These are phyloP conservation scores for Butastur rufipennis DNA, from an alignment of 2,113 vertebrate species.

Conservation along the genomic window DNA sequence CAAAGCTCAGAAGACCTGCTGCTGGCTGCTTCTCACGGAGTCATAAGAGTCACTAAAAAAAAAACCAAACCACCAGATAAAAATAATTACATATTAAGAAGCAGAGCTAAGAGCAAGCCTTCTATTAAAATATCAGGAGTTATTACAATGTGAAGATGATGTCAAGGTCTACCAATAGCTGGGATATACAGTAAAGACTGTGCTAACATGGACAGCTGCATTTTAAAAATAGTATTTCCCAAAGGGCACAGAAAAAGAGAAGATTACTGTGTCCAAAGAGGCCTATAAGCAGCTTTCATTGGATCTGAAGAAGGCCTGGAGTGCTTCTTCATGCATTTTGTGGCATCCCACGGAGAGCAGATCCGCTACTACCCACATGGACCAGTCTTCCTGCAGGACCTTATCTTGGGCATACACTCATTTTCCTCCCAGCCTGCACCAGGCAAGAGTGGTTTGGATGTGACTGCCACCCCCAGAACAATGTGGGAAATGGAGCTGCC, in stretches of 20 bases:
- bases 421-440: neutral
- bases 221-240: neutral
- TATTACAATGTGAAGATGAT: neutral
- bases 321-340: neutral
- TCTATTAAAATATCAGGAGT: neutral
- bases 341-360: neutral
- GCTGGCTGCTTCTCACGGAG: neutral
- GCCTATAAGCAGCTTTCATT: neutral
- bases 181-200: neutral
- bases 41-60: neutral
- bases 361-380: rapidly evolving
- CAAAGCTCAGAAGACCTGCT: neutral
- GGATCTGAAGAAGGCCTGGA: neutral
- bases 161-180: neutral
- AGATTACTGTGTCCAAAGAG: neutral
- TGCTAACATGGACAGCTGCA: neutral
- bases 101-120: neutral
- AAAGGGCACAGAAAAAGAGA: neutral
- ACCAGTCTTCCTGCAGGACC: neutral
- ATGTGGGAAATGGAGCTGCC: rapidly evolving
- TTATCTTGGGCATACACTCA: neutral
- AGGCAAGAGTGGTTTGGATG: neutral
- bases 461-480: neutral
- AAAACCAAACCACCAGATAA: neutral
- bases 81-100: neutral